These are phyloP conservation scores for Jacana jacana DNA, from an alignment of 2,113 vertebrate species.

Conservation along the genomic window DNA sequence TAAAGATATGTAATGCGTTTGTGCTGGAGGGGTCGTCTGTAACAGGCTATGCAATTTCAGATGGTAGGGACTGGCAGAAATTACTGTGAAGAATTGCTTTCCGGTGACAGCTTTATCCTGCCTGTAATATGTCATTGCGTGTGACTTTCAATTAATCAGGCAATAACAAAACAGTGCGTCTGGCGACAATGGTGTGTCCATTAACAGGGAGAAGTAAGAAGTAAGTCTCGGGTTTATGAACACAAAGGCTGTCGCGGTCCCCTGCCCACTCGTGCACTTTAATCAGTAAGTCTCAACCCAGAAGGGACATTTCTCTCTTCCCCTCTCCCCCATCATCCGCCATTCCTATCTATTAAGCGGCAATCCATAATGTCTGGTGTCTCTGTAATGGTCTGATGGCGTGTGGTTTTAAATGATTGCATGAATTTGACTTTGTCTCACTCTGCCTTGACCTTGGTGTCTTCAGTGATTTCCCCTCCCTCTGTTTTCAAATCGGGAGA, in stretches of 20 bases:
- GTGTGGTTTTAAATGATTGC: constrained; percentile 44
- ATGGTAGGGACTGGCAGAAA: constrained; percentile 51
- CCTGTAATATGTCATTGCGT: constrained; percentile 64
- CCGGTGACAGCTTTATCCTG: constrained; percentile 65
- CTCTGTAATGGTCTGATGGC: constrained; percentile 18
- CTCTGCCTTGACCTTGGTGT: constrained; percentile 56
- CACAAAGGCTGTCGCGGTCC: background rate
- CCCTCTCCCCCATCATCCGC: background rate
- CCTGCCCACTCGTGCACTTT: constrained; percentile 31
- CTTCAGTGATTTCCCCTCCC: background rate
- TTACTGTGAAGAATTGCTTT: constrained; percentile 65
- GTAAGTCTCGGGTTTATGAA: constrained; percentile 10
- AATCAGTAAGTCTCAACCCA: constrained; percentile 39
- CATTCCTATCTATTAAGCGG: constrained; percentile 36
- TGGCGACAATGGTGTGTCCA: constrained; percentile 18
- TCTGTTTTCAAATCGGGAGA: background rate
- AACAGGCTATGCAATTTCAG: constrained; percentile 46
- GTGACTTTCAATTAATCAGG: constrained; percentile 70
- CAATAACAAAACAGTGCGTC: constrained; percentile 54
- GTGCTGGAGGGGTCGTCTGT: constrained; percentile 51
- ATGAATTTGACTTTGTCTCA: constrained; percentile 52
- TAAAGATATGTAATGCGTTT: constrained; percentile 65
- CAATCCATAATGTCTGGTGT: constrained; percentile 21
- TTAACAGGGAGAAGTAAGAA: constrained; percentile 42
- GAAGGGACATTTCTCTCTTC: constrained; percentile 27